Conservation (phyloP, 1,140 invertebrate genomes). For the Papilio polytes region DNA sequence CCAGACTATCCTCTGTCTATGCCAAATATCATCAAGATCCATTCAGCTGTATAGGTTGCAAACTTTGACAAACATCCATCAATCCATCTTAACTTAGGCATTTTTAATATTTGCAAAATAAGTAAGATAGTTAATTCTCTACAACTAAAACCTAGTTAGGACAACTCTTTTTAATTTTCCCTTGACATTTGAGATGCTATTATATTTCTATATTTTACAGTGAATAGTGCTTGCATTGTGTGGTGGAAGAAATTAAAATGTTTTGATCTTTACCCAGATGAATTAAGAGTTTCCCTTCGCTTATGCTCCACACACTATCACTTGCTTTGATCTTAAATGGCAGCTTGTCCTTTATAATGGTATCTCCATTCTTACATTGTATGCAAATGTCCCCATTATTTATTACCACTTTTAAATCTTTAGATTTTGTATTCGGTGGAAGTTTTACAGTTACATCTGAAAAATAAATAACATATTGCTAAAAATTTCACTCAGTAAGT, state of each 20-base stretch:
- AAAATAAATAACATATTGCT: conserved; percentile 44
- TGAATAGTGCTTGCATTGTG: background rate
- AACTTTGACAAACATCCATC: no score
- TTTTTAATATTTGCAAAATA: no score
- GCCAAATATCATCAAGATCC: no score
- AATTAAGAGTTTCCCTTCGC: conserved; percentile 86
- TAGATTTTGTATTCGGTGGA: conserved; percentile 85
- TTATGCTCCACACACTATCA: conserved; percentile 93
- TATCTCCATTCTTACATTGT: conserved; percentile 63
- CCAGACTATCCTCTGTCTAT: no score
- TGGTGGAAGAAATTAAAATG: conserved; percentile 10
- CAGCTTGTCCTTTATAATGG: conserved; percentile 87
- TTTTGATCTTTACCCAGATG: conserved; percentile 73
- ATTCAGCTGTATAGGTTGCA: no score
- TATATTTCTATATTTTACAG: no score
- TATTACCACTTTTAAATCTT: conserved; percentile 88
- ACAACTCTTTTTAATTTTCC: no score
- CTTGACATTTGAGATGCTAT: no score
- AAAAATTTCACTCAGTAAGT: background rate
- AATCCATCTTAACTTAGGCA: no score
- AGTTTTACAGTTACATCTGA: conserved; percentile 88
- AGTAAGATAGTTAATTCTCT: no score
- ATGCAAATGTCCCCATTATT: conserved; percentile 84
- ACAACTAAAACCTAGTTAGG: no score
- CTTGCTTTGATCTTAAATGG: conserved; percentile 88